Conservation (phyloP, 2,113 vertebrate species). For the Atlantisia rogersi region DNA sequence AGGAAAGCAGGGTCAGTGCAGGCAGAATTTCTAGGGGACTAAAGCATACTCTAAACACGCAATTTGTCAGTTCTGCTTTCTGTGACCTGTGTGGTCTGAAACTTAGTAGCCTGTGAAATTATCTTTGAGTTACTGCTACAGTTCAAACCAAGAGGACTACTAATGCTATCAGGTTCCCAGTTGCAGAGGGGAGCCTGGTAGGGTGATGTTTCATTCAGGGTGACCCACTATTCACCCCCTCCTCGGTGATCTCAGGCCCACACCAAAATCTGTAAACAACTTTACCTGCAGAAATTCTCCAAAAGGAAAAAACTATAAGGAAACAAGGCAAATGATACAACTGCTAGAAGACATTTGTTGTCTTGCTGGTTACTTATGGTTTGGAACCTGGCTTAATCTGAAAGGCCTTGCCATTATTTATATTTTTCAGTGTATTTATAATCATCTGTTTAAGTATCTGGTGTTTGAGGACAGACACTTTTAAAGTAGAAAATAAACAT, state of each 20-base stretch:
- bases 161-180: not conserved
- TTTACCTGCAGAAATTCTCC: not conserved
- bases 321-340: not conserved
- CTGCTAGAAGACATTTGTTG: not conserved
- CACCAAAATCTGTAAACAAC: not conserved
- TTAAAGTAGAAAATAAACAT: slow-evolving; percentile 47
- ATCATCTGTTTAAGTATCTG: slow-evolving; percentile 18
- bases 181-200: not conserved
- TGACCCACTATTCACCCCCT: not conserved
- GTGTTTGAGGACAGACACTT: slow-evolving; percentile 32
- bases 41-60: not conserved
- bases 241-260: not conserved
- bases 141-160: not conserved
- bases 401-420: slow-evolving; percentile 41
- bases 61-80: not conserved
- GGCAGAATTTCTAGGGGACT: not conserved
- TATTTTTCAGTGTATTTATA: slow-evolving; percentile 44
- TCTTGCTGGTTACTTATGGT: not conserved
- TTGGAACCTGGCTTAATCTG: not conserved
- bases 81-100: not conserved
- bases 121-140: not conserved
- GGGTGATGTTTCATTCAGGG: not conserved
- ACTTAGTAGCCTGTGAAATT: not conserved
- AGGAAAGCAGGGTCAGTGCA: not conserved
- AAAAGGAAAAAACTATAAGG: not conserved